Conservation (phyloP, 1,140 invertebrate species). For the Pogonus chalceus region DNA sequence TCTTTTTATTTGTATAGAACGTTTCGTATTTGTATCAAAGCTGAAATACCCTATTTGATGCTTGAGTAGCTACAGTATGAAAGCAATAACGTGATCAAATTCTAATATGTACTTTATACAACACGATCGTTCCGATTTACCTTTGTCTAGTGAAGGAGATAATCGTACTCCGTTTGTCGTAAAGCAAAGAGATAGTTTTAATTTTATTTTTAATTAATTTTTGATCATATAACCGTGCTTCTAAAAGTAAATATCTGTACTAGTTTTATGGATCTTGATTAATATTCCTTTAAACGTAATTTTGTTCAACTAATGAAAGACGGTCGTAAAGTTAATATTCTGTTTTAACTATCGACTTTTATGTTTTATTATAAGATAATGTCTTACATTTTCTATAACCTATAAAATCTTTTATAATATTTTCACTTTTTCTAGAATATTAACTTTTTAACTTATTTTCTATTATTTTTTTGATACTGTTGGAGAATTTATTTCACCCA, state of each 20-base stretch:
- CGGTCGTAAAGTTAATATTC: neutral
- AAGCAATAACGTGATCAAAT: neutral
- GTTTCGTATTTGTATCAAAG: too few relatives aligned
- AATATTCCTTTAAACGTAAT: neutral
- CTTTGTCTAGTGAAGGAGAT: neutral
- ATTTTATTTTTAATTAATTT: neutral
- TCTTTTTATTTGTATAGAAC: too few relatives aligned
- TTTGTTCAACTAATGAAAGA: neutral
- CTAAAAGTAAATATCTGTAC: neutral
- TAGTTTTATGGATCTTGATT: neutral
- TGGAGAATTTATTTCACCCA: too few relatives aligned
- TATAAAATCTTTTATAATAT: too few relatives aligned
- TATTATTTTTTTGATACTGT: too few relatives aligned
- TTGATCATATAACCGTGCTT: neutral
- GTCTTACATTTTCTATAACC: too few relatives aligned
- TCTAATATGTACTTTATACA: neutral
- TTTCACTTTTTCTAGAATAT: too few relatives aligned
- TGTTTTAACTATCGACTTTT: too few relatives aligned
- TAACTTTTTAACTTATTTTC: too few relatives aligned
- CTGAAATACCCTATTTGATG: neutral
- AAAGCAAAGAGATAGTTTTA: neutral
- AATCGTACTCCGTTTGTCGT: neutral
- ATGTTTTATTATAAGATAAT: too few relatives aligned
- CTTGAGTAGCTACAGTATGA: neutral
- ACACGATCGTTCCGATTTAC: neutral